Evolutionary conservation across 2,888 invertebrate genomes (phyloP).

Genomic region (Junonia oenone): DNA sequence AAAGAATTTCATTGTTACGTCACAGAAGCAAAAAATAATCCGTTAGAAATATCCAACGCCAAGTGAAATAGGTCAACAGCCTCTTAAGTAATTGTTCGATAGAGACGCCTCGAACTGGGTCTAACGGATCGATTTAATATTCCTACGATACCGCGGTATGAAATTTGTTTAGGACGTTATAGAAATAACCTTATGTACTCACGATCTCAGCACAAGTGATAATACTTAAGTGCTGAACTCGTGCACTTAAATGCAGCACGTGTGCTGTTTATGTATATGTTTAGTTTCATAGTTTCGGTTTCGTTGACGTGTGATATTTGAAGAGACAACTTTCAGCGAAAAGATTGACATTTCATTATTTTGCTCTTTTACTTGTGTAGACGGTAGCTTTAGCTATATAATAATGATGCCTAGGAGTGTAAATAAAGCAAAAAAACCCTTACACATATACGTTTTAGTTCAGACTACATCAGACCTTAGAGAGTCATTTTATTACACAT

Average conservation of each 20-base stretch:
- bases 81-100: constrained; percentile 57
- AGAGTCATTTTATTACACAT: too few species aligned
- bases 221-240: not conserved
- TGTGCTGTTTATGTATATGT: too few species aligned
- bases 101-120: constrained; percentile 26
- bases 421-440: not conserved
- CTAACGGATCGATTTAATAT: constrained; percentile 33
- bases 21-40: constrained; percentile 17
- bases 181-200: not conserved
- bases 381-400: too few species aligned
- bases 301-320: too few species aligned
- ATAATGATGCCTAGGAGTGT: not conserved
- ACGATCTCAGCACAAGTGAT: not conserved
- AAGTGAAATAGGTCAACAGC: constrained; percentile 57
- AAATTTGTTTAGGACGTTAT: constrained; percentile 7
- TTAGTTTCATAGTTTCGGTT: too few species aligned
- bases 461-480: too few species aligned
- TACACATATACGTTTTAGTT: not conserved
- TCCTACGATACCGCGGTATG: constrained; percentile 12
- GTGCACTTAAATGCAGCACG: not conserved
- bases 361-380: too few species aligned
- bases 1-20: not conserved
- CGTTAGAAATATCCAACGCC: constrained; percentile 40
- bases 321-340: too few species aligned
- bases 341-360: too few species aligned